Percentiles rank a stretch among this genome's conserved stretches.
Conservation (phyloP, 2,113 vertebrate genomes). For the Origma solitaria region DNA sequence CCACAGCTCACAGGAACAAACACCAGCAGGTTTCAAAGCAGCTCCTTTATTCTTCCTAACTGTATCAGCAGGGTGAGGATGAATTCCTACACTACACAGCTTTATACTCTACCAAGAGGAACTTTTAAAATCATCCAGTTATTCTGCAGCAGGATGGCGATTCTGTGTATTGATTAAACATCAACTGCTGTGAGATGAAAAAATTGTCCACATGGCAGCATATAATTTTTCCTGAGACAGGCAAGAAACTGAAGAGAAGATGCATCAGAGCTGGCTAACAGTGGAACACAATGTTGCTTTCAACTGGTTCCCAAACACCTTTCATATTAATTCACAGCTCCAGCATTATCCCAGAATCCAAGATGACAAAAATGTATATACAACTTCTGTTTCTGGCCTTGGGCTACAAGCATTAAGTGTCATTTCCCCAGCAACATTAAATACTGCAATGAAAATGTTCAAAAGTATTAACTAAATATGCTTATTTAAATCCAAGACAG, state of each 20-base stretch:
- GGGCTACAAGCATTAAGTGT: background rate
- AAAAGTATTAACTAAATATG: background rate
- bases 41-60: background rate
- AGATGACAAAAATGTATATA: background rate
- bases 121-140: background rate
- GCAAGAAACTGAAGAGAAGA: background rate
- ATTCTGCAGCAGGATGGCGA: background rate
- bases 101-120: background rate
- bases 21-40: background rate
- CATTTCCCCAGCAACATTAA: background rate
- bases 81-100: background rate
- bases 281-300: background rate
- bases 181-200: background rate
- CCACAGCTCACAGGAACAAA: background rate
- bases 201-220: background rate
- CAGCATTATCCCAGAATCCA: background rate
- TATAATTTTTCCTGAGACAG: background rate
- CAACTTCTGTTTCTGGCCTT: background rate
- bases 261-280: background rate
- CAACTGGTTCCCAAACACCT: background rate
- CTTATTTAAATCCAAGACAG: background rate
- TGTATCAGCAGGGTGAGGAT: background rate
- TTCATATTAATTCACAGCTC: background rate
- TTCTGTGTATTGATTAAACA: background rate
- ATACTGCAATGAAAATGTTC: background rate